Evolutionary conservation across 2,888 invertebrate species (phyloP).

Genomic region (Chydorus sphaericus): DNA sequence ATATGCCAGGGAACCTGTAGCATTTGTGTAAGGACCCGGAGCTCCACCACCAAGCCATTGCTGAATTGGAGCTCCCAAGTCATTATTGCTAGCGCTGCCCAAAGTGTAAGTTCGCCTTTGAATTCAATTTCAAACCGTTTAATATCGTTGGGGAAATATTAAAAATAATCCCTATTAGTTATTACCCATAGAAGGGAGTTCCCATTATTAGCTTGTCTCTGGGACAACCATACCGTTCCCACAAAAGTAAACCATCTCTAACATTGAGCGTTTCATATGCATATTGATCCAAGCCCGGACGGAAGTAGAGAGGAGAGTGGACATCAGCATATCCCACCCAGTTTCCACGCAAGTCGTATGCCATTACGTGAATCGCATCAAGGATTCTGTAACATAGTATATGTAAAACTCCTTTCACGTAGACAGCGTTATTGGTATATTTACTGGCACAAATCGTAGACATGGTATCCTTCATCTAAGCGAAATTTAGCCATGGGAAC

Average conservation of each 20-base stretch:
- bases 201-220: conserved; percentile 75
- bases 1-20: conserved; percentile 55
- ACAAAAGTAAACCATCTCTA: conserved; percentile 68
- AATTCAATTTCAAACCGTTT: no score
- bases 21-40: conserved; percentile 74
- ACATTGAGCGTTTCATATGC: conserved; percentile 80
- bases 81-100: conserved; percentile 66
- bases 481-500: conserved; percentile 76
- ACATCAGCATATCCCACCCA: conserved; percentile 85
- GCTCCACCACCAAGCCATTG: conserved; percentile 78
- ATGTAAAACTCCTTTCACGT: conserved; percentile 11
- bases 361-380: conserved; percentile 12
- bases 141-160: no score
- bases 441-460: conserved; percentile 73
- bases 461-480: conserved; percentile 77
- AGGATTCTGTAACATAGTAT: conserved; percentile 19
- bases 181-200: conserved; percentile 81
- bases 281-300: conserved; percentile 67
- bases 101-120: conserved; percentile 66
- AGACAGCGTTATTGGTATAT: not conserved
- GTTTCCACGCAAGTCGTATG: conserved; percentile 25
- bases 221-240: conserved; percentile 80
- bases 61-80: conserved; percentile 70
- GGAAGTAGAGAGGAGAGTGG: conserved; percentile 69
- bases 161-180: no score